Evolutionary conservation across 2,113 vertebrate genomes (phyloP).

Genomic region (Siphamia tubifer): DNA sequence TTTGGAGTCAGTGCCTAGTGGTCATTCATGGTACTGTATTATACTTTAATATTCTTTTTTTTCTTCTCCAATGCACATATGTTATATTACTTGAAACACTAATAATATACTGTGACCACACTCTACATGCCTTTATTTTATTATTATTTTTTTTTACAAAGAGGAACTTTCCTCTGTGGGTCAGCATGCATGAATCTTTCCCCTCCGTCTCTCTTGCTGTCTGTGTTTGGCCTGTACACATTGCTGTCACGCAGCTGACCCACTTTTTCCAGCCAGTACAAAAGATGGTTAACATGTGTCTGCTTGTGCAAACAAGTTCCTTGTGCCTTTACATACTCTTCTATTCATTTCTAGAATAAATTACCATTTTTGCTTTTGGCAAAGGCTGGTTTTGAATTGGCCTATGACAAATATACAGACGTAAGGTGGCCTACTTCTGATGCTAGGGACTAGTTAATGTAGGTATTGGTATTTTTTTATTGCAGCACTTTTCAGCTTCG

Average conservation of each 20-base stretch:
- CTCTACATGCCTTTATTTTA: not conserved
- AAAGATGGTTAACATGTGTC: constrained; percentile 67
- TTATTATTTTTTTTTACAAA: no score
- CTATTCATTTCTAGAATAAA: constrained; percentile 23
- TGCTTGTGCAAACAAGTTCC: constrained; percentile 64
- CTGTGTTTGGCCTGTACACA: constrained; percentile 39
- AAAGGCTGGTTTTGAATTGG: constrained; percentile 12
- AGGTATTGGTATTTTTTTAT: constrained; percentile 9
- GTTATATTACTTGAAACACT: constrained; percentile 26
- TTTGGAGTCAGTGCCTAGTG: no score
- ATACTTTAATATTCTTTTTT: no score
- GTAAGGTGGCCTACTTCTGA: not conserved
- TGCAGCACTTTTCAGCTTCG: constrained; percentile 3
- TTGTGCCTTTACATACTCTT: constrained; percentile 46
- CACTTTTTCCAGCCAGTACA: constrained; percentile 66
- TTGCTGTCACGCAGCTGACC: constrained; percentile 46
- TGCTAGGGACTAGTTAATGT: not conserved
- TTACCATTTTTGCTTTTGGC: constrained; percentile 29
- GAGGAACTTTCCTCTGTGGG: constrained; percentile 25
- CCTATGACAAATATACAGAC: constrained; percentile 2
- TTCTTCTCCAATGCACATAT: constrained; percentile 8
- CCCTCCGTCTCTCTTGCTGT: constrained; percentile 22
- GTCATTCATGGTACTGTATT: no score
- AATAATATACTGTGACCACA: constrained; percentile 27
- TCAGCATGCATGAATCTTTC: constrained; percentile 37